These are phyloP conservation scores for Malachius bipustulatus DNA, from an alignment of 2,888 invertebrate genomes.

Conservation along the genomic window DNA sequence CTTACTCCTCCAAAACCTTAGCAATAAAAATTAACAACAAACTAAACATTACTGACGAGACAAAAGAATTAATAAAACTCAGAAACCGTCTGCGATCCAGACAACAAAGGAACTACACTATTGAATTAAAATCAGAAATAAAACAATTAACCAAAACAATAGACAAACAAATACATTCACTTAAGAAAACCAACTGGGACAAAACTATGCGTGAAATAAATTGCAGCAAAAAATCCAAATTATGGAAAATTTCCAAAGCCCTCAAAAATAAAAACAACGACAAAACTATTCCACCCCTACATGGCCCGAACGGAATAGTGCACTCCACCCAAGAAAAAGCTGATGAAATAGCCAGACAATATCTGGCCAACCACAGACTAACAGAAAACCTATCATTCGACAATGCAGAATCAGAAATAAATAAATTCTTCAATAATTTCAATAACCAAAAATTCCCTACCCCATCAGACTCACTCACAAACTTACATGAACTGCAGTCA, in stretches of 20 bases:
- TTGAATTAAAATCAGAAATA: background rate
- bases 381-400: no score
- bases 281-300: conserved; percentile 5
- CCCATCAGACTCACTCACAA: conserved; percentile 2
- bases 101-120: background rate
- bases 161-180: background rate
- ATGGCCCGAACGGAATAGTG: background rate
- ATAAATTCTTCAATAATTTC: no score
- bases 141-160: conserved; percentile 4
- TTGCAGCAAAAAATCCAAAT: background rate
- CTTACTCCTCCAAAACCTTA: background rate
- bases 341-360: conserved; percentile 6
- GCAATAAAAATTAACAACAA: no score
- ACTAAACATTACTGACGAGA: conserved; percentile 2
- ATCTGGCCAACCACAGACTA: no score
- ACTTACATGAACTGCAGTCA: conserved; percentile 12
- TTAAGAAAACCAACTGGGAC: conserved; percentile 5
- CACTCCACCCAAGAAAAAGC: background rate
- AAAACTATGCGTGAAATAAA: background rate
- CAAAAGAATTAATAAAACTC: background rate
- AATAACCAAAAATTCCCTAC: conserved; percentile 1
- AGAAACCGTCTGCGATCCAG: conserved; percentile 4
- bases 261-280: conserved; percentile 6
- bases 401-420: background rate
- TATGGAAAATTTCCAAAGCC: conserved; percentile 7